A percentile compares a stretch with the other conserved stretches of the same genome.
Evolutionary conservation across 1,140 invertebrate genomes (phyloP).

Genomic region (Atta cephalotes): DNA sequence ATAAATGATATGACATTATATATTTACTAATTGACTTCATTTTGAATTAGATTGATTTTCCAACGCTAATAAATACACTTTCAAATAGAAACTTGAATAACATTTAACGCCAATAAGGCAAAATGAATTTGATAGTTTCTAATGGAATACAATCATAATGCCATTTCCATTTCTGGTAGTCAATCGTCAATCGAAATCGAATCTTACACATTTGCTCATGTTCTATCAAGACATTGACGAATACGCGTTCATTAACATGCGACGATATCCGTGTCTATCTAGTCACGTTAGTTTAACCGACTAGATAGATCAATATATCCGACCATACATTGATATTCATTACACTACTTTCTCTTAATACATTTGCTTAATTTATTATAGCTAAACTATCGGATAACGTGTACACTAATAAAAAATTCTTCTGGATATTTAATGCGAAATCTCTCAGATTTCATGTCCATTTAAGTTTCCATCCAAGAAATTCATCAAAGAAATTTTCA

Average conservation of each 20-base stretch:
- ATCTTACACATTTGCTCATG: constrained; percentile 25
- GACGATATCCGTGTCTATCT: constrained; percentile 35
- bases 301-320: not conserved
- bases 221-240: constrained; percentile 28
- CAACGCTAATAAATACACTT: not conserved
- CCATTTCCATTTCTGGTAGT: not conserved
- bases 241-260: constrained; percentile 50
- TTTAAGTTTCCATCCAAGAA: not conserved
- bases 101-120: not conserved
- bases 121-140: not conserved
- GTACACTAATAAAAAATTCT: not conserved
- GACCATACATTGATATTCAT: not conserved
- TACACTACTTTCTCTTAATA: constrained; percentile 41
- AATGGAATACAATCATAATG: constrained; percentile 13
- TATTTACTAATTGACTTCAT: not conserved
- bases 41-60: not conserved
- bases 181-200: constrained; percentile 12
- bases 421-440: not conserved
- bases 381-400: not conserved
- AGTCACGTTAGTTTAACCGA: constrained; percentile 43
- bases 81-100: constrained; percentile 3
- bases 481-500: not conserved
- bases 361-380: constrained; percentile 28
- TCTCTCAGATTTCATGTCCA: not conserved
- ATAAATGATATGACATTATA: not conserved